Base-by-base conservation (phyloP, 2,888 invertebrate species). In the Drosophila imparisetae region DNA sequence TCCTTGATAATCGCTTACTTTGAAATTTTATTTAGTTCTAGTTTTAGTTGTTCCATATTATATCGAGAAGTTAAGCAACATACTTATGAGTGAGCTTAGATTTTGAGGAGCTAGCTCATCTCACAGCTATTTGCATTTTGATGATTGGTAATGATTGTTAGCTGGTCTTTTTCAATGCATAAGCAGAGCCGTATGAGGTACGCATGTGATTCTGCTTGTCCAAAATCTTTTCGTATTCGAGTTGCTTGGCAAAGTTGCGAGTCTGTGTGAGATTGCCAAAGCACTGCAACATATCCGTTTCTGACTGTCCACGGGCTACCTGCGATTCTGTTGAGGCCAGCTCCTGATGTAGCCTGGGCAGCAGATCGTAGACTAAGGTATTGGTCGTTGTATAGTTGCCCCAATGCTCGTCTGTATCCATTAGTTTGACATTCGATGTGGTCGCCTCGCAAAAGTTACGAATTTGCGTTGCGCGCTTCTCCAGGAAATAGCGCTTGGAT, bases 351-450 rank as follows among this genome's bases (percentile, higher is more conserved):
- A 53, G 27, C 8, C 67, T 57, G 8, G 87, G 87, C 11, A 85
- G 3, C 54, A 68, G 55, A 2, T 79, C 75, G 36, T 66, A 85
- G 4, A 69, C 34, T 34, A 85, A 50, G 1, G 87, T 85, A 27
- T 75, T 71, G 27, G 76, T 78, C 0, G 85, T 85, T 4, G 87
- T 85, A 34, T 49, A 85, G 36, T 85, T 85, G 0, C 63, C 27
- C 0, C 24, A 52, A 2, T 79, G 15, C 0, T 49, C 30, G 0
- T 38, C 40, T 15, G 54, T 15, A 34, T 82, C 75, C 10, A 61
- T 7, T 0, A 77, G 2, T 0, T 52, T 60, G 0, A 85, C 10
- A 15, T 59, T 75, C 0, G 85, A 75, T 2, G 30, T 32, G 13
- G 53, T 48, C 13, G 64, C 52, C 11, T 29, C 30, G 0, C 29